Conservation (phyloP, 2,797 vertebrate species). For the Parauchenoglanis punctatus region DNA sequence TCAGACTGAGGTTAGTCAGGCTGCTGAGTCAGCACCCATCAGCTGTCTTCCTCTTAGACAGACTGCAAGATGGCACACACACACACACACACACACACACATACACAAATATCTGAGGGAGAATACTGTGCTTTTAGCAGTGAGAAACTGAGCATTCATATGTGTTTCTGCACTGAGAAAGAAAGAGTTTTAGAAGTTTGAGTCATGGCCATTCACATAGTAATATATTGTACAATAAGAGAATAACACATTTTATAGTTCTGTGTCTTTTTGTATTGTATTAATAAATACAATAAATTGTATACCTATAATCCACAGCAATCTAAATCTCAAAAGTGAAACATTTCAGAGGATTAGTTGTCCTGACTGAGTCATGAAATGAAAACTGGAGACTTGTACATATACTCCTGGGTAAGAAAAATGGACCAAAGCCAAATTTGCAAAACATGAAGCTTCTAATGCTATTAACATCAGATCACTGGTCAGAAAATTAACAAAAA, state of each 20-base stretch:
- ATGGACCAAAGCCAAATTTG: too few relatives aligned
- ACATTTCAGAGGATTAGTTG: neutral
- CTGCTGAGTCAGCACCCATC: conserved; percentile 2
- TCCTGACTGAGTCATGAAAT: neutral
- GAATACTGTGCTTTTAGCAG: neutral
- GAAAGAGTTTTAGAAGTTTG: neutral
- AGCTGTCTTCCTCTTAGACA: neutral
- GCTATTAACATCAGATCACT: too few relatives aligned
- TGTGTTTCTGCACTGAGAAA: neutral
- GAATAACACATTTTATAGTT: neutral
- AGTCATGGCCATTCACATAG: neutral
- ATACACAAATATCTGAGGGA: neutral
- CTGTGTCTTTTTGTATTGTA: neutral
- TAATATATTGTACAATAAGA: neutral
- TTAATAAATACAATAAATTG: neutral
- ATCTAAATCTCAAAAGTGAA: neutral
- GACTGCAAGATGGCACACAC: conserved; percentile 1
- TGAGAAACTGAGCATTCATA: neutral
- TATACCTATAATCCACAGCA: neutral
- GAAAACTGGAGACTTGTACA: neutral
- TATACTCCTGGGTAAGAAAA: neutral
- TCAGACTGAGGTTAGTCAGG: conserved; percentile 1
- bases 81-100: conserved; percentile 24
- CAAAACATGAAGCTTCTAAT: too few relatives aligned
- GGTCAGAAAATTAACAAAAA: too few relatives aligned